phyloP scores from a whole-genome alignment of 2,797 vertebrate species.

The Eulemur albifrons region DNA sequence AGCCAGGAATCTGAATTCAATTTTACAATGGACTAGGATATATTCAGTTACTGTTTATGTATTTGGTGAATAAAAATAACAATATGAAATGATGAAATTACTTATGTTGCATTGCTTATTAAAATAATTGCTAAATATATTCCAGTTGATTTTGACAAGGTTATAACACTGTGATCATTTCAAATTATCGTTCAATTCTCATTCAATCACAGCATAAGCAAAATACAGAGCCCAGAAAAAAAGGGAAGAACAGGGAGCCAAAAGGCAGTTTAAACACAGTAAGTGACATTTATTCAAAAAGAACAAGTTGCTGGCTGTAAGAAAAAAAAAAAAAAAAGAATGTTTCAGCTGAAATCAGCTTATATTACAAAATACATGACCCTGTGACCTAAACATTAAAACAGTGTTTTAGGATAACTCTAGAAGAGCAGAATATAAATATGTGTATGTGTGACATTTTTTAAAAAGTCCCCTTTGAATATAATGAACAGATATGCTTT shows the following conservation, averaged over 20 bases:
- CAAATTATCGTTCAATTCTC: conserved; percentile 43
- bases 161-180: conserved; percentile 51
- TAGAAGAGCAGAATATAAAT: conserved; percentile 55
- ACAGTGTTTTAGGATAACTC: conserved; percentile 36
- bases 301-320: conserved; percentile 13
- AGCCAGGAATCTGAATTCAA: not conserved
- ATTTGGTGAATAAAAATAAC: conserved; percentile 53
- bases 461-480: conserved; percentile 31
- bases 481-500: not conserved
- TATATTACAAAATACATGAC: conserved; percentile 43
- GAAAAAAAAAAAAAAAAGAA: not conserved
- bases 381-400: conserved; percentile 39
- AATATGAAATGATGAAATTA: conserved; percentile 44
- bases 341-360: conserved; percentile 53
- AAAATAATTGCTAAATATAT: conserved; percentile 60
- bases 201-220: conserved; percentile 45
- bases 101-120: conserved; percentile 48
- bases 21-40: not conserved
- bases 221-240: not conserved
- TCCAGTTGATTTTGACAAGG: conserved; percentile 58
- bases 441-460: conserved; percentile 11
- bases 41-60: conserved; percentile 20
- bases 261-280: conserved; percentile 19
- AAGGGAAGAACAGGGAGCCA: not conserved
- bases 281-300: conserved; percentile 59